Base-by-base conservation (phyloP, 2,888 invertebrate genomes). In the Napeogenes sylphis region DNA sequence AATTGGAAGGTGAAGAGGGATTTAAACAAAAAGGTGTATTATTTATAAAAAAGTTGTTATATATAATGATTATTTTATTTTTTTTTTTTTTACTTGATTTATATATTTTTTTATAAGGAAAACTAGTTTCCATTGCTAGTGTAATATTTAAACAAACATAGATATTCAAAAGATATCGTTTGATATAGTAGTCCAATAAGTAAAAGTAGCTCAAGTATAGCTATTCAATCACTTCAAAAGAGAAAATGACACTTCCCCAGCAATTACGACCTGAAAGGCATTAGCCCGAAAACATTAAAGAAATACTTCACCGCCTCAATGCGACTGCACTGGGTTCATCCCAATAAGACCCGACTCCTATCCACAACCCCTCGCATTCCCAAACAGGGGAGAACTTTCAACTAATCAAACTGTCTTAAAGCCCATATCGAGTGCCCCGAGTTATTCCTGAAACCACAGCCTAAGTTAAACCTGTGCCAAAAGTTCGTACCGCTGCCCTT, bases 381-480 rank as follows among this genome's bases (percentile, higher is more conserved):
- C 55, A 32, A 54, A 58, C 57, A 64, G 59, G 59, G 64, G 54
- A 51, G 51, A 80, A 83, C 73, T 82, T 74, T 74, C 75, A 85
- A 85, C 82, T 85, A 83, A 85, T 86, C 85, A 85, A 87, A 86
- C 77, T 83, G 82, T 82, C 84, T 85, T 82, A 81, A 80, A 79
- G 81, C 76, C 81, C 80, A 77, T 80, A 84, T 84, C 81, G 81
- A 81, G 81, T 82, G 77, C 56, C 77, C 76, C 75, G 83, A 83
- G 70, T 81, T 78, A 77, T 79, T 77, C 71, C 70, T 72, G 73
- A 51, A 45, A 47, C 38, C 63, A 58, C 59, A 63, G 61, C 13
- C 45, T 63, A 65, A 67, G 46, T 63, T 63, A 14, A 10, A 32
- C 35, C 53, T 32, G 53, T 61, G 55, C 38, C 21, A 21, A 5